Conservation (phyloP, 2,888 invertebrate genomes). For the Acrobasis repandana region DNA sequence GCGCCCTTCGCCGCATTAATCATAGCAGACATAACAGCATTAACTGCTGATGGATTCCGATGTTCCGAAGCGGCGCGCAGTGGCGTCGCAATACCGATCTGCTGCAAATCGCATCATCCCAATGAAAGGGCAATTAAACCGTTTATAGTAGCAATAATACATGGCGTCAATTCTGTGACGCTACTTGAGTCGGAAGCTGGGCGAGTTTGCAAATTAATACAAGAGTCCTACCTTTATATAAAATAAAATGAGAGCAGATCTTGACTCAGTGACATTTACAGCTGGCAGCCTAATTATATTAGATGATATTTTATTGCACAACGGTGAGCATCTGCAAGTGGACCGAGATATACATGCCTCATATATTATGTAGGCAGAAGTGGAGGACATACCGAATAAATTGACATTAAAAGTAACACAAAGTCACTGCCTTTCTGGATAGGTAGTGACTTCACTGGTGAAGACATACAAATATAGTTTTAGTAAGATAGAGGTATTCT, state of each 20-base stretch:
- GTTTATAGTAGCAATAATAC: constrained; percentile 14
- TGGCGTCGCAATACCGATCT: constrained; percentile 2
- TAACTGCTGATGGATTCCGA: constrained; percentile 60
- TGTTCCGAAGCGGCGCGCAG: constrained; percentile 33
- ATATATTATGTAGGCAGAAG: not conserved
- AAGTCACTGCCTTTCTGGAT: too few relatives aligned
- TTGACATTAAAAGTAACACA: too few relatives aligned
- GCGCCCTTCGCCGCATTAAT: constrained; percentile 62
- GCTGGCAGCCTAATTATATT: constrained; percentile 53
- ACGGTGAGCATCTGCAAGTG: constrained; percentile 39
- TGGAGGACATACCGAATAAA: not conserved
- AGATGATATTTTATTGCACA: constrained; percentile 48
- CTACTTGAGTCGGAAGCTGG: constrained; percentile 30
- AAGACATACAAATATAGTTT: too few relatives aligned
- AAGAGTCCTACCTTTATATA: constrained; percentile 32
- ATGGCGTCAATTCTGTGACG: constrained; percentile 3
- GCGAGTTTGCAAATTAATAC: constrained; percentile 41
- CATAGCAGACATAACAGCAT: constrained; percentile 55
- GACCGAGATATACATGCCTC: constrained; percentile 36
- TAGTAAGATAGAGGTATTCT: too few relatives aligned
- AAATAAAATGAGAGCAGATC: constrained; percentile 42
- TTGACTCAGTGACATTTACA: constrained; percentile 59
- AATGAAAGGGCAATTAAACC: constrained; percentile 12
- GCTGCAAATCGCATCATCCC: constrained; percentile 24
- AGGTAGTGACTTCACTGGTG: too few relatives aligned